Base-by-base conservation (phyloP, 2,888 invertebrate genomes). In the Limnephilus auricula region DNA sequence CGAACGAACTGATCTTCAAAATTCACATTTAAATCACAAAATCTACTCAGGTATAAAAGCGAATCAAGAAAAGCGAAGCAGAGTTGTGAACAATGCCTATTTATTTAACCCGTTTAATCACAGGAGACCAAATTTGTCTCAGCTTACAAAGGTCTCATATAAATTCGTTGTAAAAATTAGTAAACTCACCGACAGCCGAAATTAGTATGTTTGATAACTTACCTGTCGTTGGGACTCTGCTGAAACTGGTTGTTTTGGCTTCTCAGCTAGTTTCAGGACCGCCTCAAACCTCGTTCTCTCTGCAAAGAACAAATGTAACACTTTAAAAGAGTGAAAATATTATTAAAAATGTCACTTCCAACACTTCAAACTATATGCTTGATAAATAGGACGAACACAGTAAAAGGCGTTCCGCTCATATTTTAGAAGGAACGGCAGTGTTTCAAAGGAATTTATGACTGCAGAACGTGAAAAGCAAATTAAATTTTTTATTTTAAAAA, bases 211-310 rank as follows among this genome's bases (percentile, higher is more conserved):
- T 18, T 32, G 2, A 34, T 82, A 37, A 82, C 34, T 90, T 89
- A 93, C 93, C 91, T 93, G 93, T 84, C 90, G 40, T n/a, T 90
- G 88, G 18, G 92, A 79, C 82, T 93, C 93, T 65, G 90, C 88
- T 80, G 92, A 92, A 10, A 93, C 93, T 31, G 94, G 93, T 92
- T 94, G 93, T 93, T 94, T 95, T 6, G 95, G 94, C 94, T 96
- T 95, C 93, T 96, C 96, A 93, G 95, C 94, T 90, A 96, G 94
- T 93, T 96, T 96, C 93, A 96, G 94, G 93, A 95, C 96, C 93
- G 96, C 96, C 94, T 97, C 96, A 94, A 96, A 97, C 91, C 97
- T 96, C 32, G 96, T 96, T 90, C 96, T 95, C 92, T 96, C 97
- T 97, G 95, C 86, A 95, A 95, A 92, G 93, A 93, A 92, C 93